Evolutionary conservation across 2,888 invertebrate genomes (phyloP), one percentile per base, ranked within the genome.

Genomic region (Catocala sponsa): DNA sequence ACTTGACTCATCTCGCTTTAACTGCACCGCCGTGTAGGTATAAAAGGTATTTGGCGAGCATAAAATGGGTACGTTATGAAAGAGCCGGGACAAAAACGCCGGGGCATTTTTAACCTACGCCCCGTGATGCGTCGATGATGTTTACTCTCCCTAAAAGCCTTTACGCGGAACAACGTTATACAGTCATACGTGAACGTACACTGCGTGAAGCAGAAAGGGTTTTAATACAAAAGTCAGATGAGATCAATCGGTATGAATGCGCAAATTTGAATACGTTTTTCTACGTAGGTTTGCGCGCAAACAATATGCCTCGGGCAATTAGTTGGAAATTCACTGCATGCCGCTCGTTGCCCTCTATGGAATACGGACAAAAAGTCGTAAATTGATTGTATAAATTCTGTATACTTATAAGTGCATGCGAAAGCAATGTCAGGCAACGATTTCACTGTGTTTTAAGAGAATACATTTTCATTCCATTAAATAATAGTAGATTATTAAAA

Each of bases 101-200:
- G 79, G 61, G 80, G 76, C 82, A 81, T 88, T 90, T 90, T 89
- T 85, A 87, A 86, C 86, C 84, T 79, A 77, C 81, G 74, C 77
- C 76, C 25, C 76, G 80, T 83, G 85, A 89, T 85, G 90, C 90
- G 86, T 88, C 91, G 86, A 91, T 88, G 90, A 88, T 92, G 88
- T 91, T 92, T 92, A 85, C 91, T 84, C 83, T 85, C 78, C 83
- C 88, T 91, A 91, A 92, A 92, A 92, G 91, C 91, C 85, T 87
- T 77, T 79, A 79, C 81, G 72, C 69, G 67, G 72, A 79, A 80
- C 72, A 70, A 76, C 76, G 77, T 78, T 79, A 80, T 81, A 82
- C 78, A 77, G 25, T 35, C 49, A 51, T 59, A 67, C 66, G 65
- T 79, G 75, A 59, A 64, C 65, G 47, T 68, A 58, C 77, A 77